phyloP scores from a whole-genome alignment of 2,797 vertebrate species.

The Cephalopachus bancanus region DNA sequence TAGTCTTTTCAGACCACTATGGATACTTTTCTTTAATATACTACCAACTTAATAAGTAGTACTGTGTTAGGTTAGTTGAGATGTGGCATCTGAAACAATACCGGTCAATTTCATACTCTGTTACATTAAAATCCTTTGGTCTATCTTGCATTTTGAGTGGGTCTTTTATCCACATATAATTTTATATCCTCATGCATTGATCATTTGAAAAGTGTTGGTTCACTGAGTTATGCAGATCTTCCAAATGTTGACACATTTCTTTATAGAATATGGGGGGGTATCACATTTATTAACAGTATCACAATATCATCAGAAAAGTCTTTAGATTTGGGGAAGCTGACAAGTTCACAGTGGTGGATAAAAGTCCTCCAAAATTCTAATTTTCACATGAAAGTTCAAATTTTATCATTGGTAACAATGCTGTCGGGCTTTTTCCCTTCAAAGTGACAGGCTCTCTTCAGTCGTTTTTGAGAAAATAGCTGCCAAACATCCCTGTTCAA shows the following conservation, averaged over 20 bases:
- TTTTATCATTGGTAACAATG: slow-evolving; percentile 53
- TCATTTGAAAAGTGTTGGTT: slow-evolving; percentile 35
- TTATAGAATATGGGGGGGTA: not conserved
- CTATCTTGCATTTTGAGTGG: not conserved
- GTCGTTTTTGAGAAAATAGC: slow-evolving; percentile 32
- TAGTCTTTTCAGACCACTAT: not conserved
- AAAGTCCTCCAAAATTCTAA: slow-evolving; percentile 61
- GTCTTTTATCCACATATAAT: not conserved
- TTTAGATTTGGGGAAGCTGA: slow-evolving; percentile 27
- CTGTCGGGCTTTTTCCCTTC: slow-evolving; percentile 45
- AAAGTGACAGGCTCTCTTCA: slow-evolving; percentile 37
- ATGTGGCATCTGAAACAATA: slow-evolving; percentile 52
- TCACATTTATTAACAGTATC: not conserved
- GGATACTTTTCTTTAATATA: slow-evolving; percentile 47
- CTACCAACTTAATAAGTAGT: slow-evolving; percentile 37
- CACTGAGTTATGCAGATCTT: slow-evolving; percentile 11
- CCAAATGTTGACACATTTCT: slow-evolving; percentile 1
- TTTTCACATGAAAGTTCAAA: slow-evolving; percentile 70
- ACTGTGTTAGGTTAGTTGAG: slow-evolving; percentile 4
- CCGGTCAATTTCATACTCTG: slow-evolving; percentile 29
- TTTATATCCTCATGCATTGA: slow-evolving; percentile 8
- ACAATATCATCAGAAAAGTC: not conserved
- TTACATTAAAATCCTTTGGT: not conserved
- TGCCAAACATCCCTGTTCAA: not conserved
- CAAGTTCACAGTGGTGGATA: not conserved